Percentiles rank a stretch among this genome's conserved stretches.
Conservation (phyloP, 64 coral and sea anemone genomes). For the Porites lutea region DNA sequence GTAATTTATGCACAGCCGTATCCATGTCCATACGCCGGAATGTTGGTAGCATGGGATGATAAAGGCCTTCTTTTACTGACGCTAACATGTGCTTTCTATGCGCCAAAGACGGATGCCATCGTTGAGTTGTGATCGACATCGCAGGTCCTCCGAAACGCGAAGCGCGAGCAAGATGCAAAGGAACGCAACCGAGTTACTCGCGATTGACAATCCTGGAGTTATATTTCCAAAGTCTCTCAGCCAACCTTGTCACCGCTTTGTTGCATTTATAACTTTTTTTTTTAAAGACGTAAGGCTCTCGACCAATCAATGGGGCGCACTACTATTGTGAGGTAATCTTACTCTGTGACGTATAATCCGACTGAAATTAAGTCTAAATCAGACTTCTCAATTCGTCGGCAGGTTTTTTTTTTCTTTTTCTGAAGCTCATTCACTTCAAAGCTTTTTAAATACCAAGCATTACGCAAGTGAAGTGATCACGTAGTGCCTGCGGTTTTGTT, state of each 20-base stretch:
- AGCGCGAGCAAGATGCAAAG: neutral
- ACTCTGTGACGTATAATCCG: conserved; percentile 29
- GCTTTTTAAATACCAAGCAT: neutral
- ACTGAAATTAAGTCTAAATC: too few species aligned
- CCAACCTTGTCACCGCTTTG: neutral
- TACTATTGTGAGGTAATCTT: conserved; percentile 39
- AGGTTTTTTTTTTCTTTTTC: too few species aligned
- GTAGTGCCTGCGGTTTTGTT: neutral
- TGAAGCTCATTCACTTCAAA: neutral
- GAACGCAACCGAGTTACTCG: neutral
- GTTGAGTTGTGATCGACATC: conserved; percentile 52
- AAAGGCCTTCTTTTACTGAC: conserved; percentile 92
- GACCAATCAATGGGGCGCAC: conserved; percentile 56
- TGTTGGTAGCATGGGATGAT: conserved; percentile 89
- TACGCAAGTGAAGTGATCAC: neutral
- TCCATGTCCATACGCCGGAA: conserved; percentile 98
- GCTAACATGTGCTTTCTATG: conserved; percentile 77
- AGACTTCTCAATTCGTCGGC: too few species aligned
- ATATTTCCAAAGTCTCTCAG: neutral
- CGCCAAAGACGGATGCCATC: conserved; percentile 50
- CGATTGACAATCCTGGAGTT: neutral
- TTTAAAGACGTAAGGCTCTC: neutral
- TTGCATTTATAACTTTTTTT: neutral
- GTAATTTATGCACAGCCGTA: conserved; percentile 89
- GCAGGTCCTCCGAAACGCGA: neutral